phyloP scores from a whole-genome alignment of 2,113 vertebrate genomes.

The Coreoperca whiteheadi region DNA sequence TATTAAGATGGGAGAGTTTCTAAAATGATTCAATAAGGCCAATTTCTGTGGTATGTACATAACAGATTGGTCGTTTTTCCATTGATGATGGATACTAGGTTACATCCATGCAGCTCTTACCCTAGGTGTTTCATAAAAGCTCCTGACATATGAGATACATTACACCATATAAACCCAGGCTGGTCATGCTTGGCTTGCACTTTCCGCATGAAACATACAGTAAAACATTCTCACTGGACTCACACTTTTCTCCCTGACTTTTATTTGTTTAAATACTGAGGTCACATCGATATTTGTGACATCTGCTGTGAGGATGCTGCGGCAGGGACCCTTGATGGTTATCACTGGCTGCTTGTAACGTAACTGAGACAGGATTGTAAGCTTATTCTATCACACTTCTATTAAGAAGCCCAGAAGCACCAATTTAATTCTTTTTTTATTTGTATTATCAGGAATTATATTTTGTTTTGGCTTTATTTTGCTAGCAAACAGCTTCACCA shows the following conservation, averaged over 20 bases:
- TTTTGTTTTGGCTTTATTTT: neutral
- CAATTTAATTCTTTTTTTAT: neutral
- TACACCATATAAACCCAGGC: constrained; percentile 25
- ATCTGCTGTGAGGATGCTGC: constrained; percentile 18
- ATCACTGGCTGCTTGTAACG: neutral
- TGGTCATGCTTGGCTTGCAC: constrained; percentile 32
- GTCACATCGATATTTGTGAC: constrained; percentile 31
- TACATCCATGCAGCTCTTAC: constrained; percentile 23
- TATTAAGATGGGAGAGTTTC: neutral
- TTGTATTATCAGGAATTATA: neutral
- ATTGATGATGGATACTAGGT: neutral
- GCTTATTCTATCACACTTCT: neutral
- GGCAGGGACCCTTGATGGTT: neutral
- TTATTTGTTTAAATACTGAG: constrained; percentile 42
- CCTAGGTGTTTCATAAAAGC: constrained; percentile 64
- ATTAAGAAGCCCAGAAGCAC: neutral
- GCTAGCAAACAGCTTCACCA: too few species aligned
- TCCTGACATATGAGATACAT: constrained; percentile 44
- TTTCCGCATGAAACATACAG: constrained; percentile 26
- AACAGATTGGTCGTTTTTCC: neutral
- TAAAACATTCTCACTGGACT: constrained; percentile 34
- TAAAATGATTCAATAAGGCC: neutral
- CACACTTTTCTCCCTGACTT: constrained; percentile 23
- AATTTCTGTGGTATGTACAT: constrained; percentile 2
- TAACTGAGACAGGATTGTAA: neutral